Evolutionary conservation across 2,113 vertebrate species (phyloP), one percentile per base, ranked within the genome.

Genomic region (Trichechus manatus): DNA sequence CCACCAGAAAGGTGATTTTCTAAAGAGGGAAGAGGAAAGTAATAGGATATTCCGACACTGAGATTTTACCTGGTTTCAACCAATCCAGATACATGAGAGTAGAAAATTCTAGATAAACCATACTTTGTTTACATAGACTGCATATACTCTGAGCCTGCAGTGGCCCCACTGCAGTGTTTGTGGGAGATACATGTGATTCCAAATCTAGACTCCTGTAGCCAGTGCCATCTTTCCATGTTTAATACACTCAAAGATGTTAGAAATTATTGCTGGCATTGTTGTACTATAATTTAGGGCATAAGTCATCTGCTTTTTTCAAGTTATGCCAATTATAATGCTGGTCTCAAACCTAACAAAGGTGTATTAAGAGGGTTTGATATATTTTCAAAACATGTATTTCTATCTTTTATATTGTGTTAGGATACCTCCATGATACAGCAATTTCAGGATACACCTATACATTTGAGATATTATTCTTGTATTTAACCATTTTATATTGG

Each of bases 401-500:
- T 23, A 1, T 44, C 6, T 91, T 95, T 83, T 50, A 75, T 94
- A 84, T 68, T 91, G 3, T 70, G 31, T 88, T 96, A 89, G 77
- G 29, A 72, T 63, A 84, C 33, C 59, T 9, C 15, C 20, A 87
- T 59, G 29, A 59, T 44, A 84, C 15, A 50, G 9, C 19, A 66
- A 47, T 56, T 93, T 92, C 17, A 77, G 59, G 42, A 95, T 82
- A 29, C 13, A 77, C 22, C 77, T 50, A 36, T 29, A 50, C 20
- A 50, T 56, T 47, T 87, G 70, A 92, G 81, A 47, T 89, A 63
- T 72, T 90, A 90, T 84, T 89, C 33, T 92, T 89, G 0, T 72
- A 75, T 94, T 72, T 96, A 93, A 25, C 44, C 70, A 10, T 82
- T 87, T 84, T 85, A 91, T 94, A 81, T 87, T 84, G 90, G 63